Evolutionary conservation across 2,797 vertebrate genomes (phyloP).

Genomic region (Epinephelus coioides): DNA sequence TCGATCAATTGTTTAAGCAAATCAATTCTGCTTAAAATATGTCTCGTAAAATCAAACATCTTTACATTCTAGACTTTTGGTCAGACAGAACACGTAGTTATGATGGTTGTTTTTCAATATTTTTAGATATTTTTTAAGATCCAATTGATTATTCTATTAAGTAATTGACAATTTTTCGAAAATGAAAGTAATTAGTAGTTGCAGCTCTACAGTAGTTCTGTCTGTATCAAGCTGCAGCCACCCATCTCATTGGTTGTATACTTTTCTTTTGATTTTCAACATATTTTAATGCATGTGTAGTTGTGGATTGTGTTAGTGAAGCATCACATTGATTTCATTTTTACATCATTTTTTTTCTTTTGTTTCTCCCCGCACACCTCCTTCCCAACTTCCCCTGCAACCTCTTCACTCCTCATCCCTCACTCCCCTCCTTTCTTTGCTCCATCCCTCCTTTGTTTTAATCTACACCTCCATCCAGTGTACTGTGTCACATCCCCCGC

Average conservation of each 20-base stretch:
- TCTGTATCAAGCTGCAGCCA: slow-evolving; percentile 75
- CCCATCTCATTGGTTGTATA: slow-evolving; percentile 81
- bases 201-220: slow-evolving; percentile 7
- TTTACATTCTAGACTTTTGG: neutral
- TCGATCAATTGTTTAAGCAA: slow-evolving; percentile 27
- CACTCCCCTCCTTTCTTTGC: slow-evolving; percentile 56
- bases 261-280: slow-evolving; percentile 76
- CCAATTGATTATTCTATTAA: slow-evolving; percentile 32
- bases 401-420: slow-evolving; percentile 69
- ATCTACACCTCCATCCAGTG: slow-evolving; percentile 89
- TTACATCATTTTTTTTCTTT: slow-evolving; percentile 69
- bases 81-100: neutral
- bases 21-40: neutral
- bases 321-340: slow-evolving; percentile 87
- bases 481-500: slow-evolving; percentile 98
- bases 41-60: no score
- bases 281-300: slow-evolving; percentile 62
- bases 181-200: neutral
- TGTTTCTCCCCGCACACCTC: slow-evolving; percentile 81
- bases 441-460: slow-evolving; percentile 66
- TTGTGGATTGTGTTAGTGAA: slow-evolving; percentile 78
- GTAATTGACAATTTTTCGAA: neutral
- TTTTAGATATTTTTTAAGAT: neutral
- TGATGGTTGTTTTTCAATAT: neutral
- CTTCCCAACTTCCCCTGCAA: slow-evolving; percentile 59